phyloP scores from a whole-genome alignment of 2,797 vertebrate species.

The Sebastes umbrosus region DNA sequence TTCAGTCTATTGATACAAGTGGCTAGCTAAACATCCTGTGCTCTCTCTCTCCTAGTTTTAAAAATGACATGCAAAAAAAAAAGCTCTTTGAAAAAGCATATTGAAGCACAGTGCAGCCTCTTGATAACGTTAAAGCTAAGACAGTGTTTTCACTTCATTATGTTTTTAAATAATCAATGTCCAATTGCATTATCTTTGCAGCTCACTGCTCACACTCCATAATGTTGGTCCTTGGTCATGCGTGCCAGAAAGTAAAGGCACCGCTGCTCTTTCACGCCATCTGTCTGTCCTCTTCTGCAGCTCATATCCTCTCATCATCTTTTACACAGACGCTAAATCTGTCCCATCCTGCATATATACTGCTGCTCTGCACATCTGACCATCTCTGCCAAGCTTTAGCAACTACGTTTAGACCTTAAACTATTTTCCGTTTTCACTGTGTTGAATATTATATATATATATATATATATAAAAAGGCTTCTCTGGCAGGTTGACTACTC shows the following conservation, averaged over 20 bases:
- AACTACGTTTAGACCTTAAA: neutral
- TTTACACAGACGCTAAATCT: slow-evolving; percentile 13
- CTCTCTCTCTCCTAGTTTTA: neutral
- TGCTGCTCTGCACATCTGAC: neutral
- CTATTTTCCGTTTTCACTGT: neutral
- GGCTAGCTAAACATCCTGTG: slow-evolving; percentile 2
- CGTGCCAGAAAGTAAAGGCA: slow-evolving; percentile 30
- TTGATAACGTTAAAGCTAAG: neutral
- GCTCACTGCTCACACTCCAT: slow-evolving; percentile 15
- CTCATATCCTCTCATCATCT: slow-evolving; percentile 35
- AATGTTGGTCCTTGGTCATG: slow-evolving; percentile 49
- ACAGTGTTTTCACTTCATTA: slow-evolving; percentile 36
- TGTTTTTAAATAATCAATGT: slow-evolving; percentile 50
- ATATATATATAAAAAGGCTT: neutral
- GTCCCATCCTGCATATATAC: neutral
- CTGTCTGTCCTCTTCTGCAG: slow-evolving; percentile 37
- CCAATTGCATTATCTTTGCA: slow-evolving; percentile 61
- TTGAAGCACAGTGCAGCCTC: neutral
- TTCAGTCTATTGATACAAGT: slow-evolving; percentile 37
- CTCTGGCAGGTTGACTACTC: neutral
- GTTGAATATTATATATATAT: neutral
- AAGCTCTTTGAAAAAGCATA: neutral
- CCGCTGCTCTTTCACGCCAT: slow-evolving; percentile 47
- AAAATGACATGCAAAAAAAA: no score
- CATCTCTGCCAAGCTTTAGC: slow-evolving; percentile 15